Percentiles rank a stretch among this genome's conserved stretches.
These are phyloP conservation scores for Microtus richardsoni DNA, from an alignment of 2,113 vertebrate genomes.

Conservation along the genomic window DNA sequence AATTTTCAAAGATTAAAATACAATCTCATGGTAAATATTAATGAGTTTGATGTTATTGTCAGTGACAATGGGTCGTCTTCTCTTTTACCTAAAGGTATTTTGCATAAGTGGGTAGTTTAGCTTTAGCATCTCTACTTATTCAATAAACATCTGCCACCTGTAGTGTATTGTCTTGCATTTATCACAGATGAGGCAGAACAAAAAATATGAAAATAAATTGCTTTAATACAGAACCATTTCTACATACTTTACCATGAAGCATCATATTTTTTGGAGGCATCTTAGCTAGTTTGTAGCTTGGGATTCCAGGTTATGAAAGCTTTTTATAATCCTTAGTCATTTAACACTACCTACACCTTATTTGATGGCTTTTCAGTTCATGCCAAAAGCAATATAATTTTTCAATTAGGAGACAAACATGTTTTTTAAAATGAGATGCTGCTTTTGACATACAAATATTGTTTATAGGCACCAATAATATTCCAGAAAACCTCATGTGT, in stretches of 20 bases:
- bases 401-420: constrained; percentile 65
- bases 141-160: constrained; percentile 65
- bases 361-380: constrained; percentile 48
- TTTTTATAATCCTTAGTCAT: constrained; percentile 66
- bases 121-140: constrained; percentile 55
- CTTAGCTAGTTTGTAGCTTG: constrained; percentile 50
- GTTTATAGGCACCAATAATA: constrained; percentile 48
- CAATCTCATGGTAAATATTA: constrained; percentile 49
- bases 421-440: constrained; percentile 30
- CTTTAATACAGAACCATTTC: constrained; percentile 41
- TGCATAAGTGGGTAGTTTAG: constrained; percentile 62
- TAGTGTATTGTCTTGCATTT: constrained; percentile 71
- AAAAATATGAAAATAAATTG: constrained; percentile 61
- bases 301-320: constrained; percentile 70
- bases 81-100: constrained; percentile 55
- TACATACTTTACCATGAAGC: constrained; percentile 55
- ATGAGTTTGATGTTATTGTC: constrained; percentile 44
- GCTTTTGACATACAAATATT: constrained; percentile 71
- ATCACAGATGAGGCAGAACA: constrained; percentile 55
- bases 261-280: constrained; percentile 62
- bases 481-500: constrained; percentile 51
- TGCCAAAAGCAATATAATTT: constrained; percentile 77
- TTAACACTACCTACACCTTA: constrained; percentile 21
- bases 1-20: constrained; percentile 5
- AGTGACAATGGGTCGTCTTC: background rate